Evolutionary conservation across 2,888 invertebrate genomes (phyloP).

Genomic region (Apoderus coryli): DNA sequence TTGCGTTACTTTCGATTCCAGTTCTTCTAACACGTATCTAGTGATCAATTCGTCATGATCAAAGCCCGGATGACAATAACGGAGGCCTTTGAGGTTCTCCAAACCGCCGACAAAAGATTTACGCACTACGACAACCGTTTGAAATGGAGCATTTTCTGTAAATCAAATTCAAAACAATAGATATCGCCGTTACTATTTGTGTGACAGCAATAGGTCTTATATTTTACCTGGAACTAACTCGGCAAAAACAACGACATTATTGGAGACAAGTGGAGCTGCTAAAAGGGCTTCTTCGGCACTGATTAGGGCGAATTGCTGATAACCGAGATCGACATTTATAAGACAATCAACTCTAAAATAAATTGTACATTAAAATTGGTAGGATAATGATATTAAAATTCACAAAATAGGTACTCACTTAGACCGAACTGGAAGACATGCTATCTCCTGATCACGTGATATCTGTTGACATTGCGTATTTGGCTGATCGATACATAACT

Average conservation of each 20-base stretch:
- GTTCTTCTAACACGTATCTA: slow-evolving; percentile 42
- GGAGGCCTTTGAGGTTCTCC: slow-evolving; percentile 35
- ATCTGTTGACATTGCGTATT: slow-evolving; percentile 21
- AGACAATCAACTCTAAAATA: slow-evolving; percentile 44
- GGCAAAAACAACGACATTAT: slow-evolving; percentile 34
- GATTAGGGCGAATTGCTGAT: slow-evolving; percentile 44
- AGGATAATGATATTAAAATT: background rate
- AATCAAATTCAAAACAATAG: slow-evolving; percentile 11
- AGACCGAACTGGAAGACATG: slow-evolving; percentile 17
- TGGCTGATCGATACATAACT: slow-evolving; percentile 18
- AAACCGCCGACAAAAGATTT: slow-evolving; percentile 34
- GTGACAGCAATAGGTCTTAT: too few relatives aligned
- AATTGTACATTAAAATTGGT: background rate
- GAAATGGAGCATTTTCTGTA: slow-evolving; percentile 31
- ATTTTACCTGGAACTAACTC: slow-evolving; percentile 26
- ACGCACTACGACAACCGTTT: slow-evolving; percentile 45
- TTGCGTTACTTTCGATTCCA: slow-evolving; percentile 33
- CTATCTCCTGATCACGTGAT: slow-evolving; percentile 17
- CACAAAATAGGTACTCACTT: slow-evolving; percentile 17
- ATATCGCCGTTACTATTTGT: too few relatives aligned
- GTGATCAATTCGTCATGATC: slow-evolving; percentile 40
- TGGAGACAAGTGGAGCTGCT: slow-evolving; percentile 33
- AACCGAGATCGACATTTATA: slow-evolving; percentile 35
- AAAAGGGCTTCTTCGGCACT: slow-evolving; percentile 46
- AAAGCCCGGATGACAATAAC: slow-evolving; percentile 53